phyloP scores from a whole-genome alignment of 2,797 vertebrate genomes.

The Acipenser transmontanus region DNA sequence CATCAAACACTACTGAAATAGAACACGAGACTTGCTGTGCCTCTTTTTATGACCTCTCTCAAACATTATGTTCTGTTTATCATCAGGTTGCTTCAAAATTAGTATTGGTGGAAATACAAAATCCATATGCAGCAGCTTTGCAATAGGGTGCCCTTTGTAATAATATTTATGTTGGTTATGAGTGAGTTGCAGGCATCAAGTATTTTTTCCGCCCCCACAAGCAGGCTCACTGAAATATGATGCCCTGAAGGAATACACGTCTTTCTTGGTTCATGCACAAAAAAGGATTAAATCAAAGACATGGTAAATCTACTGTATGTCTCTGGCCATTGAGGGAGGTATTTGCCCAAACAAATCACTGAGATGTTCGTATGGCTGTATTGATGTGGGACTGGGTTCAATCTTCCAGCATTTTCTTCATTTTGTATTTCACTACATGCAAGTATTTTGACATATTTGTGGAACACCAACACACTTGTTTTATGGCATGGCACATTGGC shows the following conservation, averaged over 20 bases:
- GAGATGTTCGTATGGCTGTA: slow-evolving; percentile 6
- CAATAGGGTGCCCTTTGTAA: neutral
- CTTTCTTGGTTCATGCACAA: neutral
- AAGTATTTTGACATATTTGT: neutral
- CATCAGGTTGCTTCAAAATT: neutral
- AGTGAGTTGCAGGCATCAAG: neutral
- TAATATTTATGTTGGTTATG: slow-evolving; percentile 1
- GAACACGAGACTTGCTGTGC: too few species aligned
- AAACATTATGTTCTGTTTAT: too few species aligned
- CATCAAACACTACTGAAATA: too few species aligned
- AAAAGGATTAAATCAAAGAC: slow-evolving; percentile 8
- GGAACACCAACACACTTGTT: neutral
- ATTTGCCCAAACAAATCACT: slow-evolving; percentile 12
- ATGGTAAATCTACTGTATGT: neutral
- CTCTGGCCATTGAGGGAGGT: neutral
- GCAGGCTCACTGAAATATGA: neutral
- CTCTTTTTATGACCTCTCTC: too few species aligned
- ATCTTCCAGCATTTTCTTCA: neutral
- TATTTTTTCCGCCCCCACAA: neutral
- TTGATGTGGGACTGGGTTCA: neutral
- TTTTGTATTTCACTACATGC: neutral
- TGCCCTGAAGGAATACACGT: slow-evolving; percentile 7
- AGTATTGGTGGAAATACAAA: neutral
- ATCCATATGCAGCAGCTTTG: neutral
- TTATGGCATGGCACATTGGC: too few species aligned